Conservation (phyloP, 1,140 invertebrate species). For the Acyrthosiphon pisum region DNA sequence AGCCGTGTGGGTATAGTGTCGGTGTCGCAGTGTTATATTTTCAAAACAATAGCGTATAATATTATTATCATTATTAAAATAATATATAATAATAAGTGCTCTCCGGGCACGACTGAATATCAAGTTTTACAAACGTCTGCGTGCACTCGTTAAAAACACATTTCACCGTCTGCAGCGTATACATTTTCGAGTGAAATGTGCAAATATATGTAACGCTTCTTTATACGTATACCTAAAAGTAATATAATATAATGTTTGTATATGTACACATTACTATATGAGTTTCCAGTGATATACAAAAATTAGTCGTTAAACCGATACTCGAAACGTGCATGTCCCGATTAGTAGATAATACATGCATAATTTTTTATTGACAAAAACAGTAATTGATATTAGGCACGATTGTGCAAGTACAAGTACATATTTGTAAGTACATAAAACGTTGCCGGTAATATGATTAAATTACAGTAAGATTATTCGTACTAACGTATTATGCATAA, state of each 20-base stretch:
- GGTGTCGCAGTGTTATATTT: neutral
- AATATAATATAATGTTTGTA: too few species aligned
- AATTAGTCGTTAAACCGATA: neutral
- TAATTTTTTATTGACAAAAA: neutral
- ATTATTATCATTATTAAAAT: constrained; percentile 6
- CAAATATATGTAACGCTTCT: neutral
- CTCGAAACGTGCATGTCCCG: neutral
- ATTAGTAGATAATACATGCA: neutral
- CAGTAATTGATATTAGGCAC: neutral
- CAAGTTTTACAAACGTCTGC: neutral
- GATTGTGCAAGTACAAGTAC: neutral
- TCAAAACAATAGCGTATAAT: neutral
- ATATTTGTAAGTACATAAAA: neutral
- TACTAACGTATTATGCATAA: neutral
- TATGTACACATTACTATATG: neutral
- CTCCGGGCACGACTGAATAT: constrained; percentile 15
- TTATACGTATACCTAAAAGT: neutral
- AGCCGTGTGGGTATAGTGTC: neutral
- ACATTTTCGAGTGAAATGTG: neutral
- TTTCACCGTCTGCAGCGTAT: neutral
- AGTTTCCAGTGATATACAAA: neutral
- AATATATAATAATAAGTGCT: neutral
- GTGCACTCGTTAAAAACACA: constrained; percentile 5
- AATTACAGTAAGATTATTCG: neutral
- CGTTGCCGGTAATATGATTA: neutral